Conservation (phyloP, 2,888 invertebrate species). For the Agrotis exclamationis region DNA sequence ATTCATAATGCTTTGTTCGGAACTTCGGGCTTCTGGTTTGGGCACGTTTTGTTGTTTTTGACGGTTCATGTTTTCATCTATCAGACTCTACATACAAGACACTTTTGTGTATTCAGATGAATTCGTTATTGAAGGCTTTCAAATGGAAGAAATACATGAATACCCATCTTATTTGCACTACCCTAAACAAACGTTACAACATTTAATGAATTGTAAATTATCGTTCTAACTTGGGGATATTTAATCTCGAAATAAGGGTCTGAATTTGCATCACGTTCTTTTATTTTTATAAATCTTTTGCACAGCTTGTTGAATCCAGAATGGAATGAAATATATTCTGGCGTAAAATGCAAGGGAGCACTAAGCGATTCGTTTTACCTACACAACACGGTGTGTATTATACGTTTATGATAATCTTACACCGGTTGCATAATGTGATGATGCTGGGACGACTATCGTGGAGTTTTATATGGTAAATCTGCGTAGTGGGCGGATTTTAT, state of each 20-base stretch:
- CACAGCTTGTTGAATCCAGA: conserved; percentile 30
- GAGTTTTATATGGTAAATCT: conserved; percentile 82
- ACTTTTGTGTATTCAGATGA: conserved; percentile 41
- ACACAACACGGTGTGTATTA: conserved; percentile 71
- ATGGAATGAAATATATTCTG: conserved; percentile 54
- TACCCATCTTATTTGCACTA: conserved; percentile 9
- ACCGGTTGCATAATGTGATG: conserved; percentile 87
- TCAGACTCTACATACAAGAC: conserved; percentile 46
- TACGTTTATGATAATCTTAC: conserved; percentile 87
- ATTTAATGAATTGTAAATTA: conserved; percentile 32
- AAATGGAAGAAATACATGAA: conserved; percentile 19
- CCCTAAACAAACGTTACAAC: conserved; percentile 38
- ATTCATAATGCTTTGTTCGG: conserved; percentile 89
- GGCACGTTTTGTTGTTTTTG: conserved; percentile 83
- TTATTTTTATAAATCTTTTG: conserved; percentile 19
- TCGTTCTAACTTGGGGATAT: conserved; percentile 15
- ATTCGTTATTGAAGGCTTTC: conserved; percentile 20
- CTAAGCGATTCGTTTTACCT: conserved; percentile 69
- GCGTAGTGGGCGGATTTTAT: conserved; percentile 79
- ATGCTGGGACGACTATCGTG: conserved; percentile 76
- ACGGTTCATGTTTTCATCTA: conserved; percentile 75
- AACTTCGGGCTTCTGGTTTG: conserved; percentile 81
- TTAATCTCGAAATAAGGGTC: conserved; percentile 34
- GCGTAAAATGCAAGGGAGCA: conserved; percentile 63
- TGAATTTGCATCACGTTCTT: conserved; percentile 8